Percentiles rank a stretch among this genome's conserved stretches.
Conservation (phyloP, 2,888 invertebrate genomes). For the Cenopis cana region DNA sequence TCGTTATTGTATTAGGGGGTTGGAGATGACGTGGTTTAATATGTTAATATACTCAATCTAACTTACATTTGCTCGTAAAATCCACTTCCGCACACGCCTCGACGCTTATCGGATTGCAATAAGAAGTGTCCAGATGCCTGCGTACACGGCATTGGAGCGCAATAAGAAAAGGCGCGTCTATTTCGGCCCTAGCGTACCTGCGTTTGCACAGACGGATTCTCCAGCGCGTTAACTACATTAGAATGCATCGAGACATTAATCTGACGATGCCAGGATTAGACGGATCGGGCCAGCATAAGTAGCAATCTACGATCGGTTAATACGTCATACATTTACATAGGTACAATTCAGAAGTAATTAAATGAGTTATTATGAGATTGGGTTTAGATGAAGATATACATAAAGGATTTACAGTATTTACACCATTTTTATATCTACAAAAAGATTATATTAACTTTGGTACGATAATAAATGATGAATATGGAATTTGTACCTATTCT, state of each 20-base stretch:
- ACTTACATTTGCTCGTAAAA: constrained; percentile 12
- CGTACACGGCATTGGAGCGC: constrained; percentile 24
- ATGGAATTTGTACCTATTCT: no score
- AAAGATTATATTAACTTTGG: no score
- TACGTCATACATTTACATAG: background rate
- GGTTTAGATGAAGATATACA: no score
- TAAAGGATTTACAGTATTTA: no score
- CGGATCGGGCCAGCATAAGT: background rate
- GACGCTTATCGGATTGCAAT: constrained; percentile 35
- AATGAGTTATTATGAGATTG: no score
- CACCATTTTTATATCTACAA: no score
- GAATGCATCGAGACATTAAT: constrained; percentile 40
- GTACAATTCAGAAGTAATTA: no score
- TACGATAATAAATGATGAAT: no score
- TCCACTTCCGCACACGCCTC: constrained; percentile 21
- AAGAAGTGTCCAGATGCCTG: constrained; percentile 25
- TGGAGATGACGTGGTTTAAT: background rate
- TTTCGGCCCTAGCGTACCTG: constrained; percentile 40
- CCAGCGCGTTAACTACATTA: constrained; percentile 33
- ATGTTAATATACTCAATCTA: background rate
- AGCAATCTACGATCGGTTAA: background rate
- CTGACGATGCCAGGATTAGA: constrained; percentile 35
- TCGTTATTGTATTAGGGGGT: background rate
- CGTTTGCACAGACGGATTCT: constrained; percentile 32
- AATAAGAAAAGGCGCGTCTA: constrained; percentile 39